Evolutionary conservation across 2,888 invertebrate genomes (phyloP).

Genomic region (Sinhomidia bicolor): DNA sequence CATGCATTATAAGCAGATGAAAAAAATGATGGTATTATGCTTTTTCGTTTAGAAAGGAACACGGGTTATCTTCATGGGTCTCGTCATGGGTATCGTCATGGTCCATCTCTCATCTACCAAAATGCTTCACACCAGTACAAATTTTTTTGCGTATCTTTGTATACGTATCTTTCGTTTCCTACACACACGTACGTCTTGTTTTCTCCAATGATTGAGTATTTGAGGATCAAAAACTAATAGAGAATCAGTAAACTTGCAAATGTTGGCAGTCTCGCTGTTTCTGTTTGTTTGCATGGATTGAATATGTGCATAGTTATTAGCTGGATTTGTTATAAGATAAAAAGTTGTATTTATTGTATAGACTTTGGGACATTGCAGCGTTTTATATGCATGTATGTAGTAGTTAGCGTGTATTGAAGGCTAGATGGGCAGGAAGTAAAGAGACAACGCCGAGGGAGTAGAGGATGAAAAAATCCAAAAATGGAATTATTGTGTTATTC

Average conservation of each 20-base stretch:
- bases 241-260: not conserved
- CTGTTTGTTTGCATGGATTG: not conserved
- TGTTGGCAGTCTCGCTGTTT: not conserved
- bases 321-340: no score
- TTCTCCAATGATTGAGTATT: no score
- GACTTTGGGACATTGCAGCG: not conserved
- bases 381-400: not conserved
- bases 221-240: not conserved
- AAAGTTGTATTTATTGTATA: no score
- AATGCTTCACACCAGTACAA: not conserved
- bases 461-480: slow-evolving; percentile 13
- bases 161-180: no score
- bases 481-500: slow-evolving; percentile 20
- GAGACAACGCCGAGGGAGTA: not conserved
- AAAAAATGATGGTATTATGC: no score
- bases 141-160: not conserved
- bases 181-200: not conserved
- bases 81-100: not conserved
- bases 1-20: no score
- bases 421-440: not conserved
- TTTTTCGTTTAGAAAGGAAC: no score
- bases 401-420: not conserved
- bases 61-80: not conserved
- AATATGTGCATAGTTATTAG: not conserved
- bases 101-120: no score